Percentiles rank a stretch among this genome's conserved stretches.
These are phyloP conservation scores for Sterna hirundo DNA, from an alignment of 2,113 vertebrate genomes.

Conservation along the genomic window DNA sequence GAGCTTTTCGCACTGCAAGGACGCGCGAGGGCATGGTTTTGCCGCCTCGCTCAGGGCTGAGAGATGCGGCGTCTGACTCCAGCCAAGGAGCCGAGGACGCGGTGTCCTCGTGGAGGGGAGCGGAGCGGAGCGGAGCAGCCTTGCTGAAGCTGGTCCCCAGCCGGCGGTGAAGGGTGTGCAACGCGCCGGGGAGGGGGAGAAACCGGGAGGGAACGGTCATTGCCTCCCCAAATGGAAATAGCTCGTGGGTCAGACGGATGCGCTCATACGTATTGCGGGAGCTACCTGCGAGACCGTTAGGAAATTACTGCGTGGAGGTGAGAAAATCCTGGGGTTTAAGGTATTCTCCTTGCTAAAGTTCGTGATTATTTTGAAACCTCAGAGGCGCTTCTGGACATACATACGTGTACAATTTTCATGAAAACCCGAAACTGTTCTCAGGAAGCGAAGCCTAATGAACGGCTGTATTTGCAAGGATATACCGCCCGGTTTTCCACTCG, in stretches of 20 bases:
- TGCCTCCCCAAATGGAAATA: not conserved
- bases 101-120: not conserved
- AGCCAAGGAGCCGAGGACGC: not conserved
- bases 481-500: not conserved
- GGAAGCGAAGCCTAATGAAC: not conserved
- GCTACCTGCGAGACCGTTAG: not conserved
- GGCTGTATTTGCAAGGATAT: not conserved
- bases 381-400: not conserved
- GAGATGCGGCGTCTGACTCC: not conserved
- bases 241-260: not conserved
- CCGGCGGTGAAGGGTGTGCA: not conserved
- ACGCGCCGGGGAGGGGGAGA: not conserved
- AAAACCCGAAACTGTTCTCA: not conserved
- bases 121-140: not conserved
- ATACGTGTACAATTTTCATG: rapidly evolving
- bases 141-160: not conserved
- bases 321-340: not conserved
- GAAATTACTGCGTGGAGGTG: not conserved
- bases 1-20: not conserved
- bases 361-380: not conserved
- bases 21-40: not conserved
- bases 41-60: not conserved
- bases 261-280: not conserved
- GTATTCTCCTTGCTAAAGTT: not conserved
- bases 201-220: not conserved